A percentile compares a stretch with the other conserved stretches of the same genome.
Conservation (phyloP, 1,140 invertebrate species). For the Ylistrum balloti region DNA sequence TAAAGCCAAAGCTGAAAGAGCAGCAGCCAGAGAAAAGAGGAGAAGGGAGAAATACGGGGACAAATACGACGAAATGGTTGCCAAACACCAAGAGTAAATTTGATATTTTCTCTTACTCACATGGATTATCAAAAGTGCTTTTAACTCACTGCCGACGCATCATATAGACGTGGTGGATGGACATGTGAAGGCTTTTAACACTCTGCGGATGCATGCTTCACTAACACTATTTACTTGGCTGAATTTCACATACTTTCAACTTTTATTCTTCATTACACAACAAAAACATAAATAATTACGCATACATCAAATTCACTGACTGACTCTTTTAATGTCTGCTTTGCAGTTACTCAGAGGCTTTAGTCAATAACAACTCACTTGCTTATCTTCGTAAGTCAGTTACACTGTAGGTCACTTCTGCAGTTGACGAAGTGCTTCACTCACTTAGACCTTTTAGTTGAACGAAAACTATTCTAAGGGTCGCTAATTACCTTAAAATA, state of each 20-base stretch:
- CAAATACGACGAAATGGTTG: constrained; percentile 81
- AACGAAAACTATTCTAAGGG: no score
- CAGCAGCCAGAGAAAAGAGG: constrained; percentile 75
- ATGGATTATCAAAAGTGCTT: not conserved
- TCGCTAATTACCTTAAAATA: no score
- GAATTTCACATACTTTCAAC: not conserved
- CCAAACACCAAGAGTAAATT: constrained; percentile 76
- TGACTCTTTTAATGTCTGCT: not conserved
- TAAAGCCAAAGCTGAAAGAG: constrained; percentile 74
- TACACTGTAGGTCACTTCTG: no score
- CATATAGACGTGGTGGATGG: constrained; percentile 49
- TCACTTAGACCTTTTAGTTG: no score
- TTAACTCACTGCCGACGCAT: not conserved
- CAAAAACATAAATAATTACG: not conserved
- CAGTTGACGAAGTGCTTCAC: no score
- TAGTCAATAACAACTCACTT: no score
- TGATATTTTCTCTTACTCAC: not conserved
- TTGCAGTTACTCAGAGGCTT: not conserved
- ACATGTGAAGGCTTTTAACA: constrained; percentile 46
- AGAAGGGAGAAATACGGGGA: constrained; percentile 81
- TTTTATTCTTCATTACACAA: not conserved
- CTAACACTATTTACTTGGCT: not conserved
- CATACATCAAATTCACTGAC: not conserved
- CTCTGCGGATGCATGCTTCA: not conserved
- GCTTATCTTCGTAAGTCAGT: no score